Base-by-base conservation (phyloP, 2,113 vertebrate genomes). In the Clinocottus analis region DNA sequence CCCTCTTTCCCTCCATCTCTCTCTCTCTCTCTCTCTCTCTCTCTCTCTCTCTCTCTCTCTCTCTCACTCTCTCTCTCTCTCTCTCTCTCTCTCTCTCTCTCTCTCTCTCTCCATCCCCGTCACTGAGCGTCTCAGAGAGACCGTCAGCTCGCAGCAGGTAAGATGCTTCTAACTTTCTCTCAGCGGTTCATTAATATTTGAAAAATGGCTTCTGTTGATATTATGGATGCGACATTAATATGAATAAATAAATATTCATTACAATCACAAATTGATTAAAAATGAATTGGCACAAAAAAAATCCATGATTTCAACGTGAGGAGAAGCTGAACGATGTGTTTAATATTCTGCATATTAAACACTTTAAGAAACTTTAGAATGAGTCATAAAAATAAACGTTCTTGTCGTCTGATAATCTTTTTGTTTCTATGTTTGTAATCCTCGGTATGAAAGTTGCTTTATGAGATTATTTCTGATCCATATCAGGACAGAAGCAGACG, bases 91-190 rank as follows among this genome's bases (percentile, higher is more conserved):
- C 77, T 73, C 49, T 33, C 31, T 77, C 70, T 80, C 59, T 67
- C 53, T 65, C 77, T 79, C 69, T 39, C 89, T 85, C 89, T 85
- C 82, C 85, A 43, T 29, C 35, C 75, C 74, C 79, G 70, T 84
- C 83, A 2, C 27, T 11, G 63, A 55, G 16, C 29, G 19, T 8
- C 21, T 6, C 43, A 53, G 45, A 68, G 61, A 53, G n/a, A n/a
- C n/a, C n/a, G n/a, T n/a, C n/a, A 49, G 75, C 72, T 68, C 65
- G n/a, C 23, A 75, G 77, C 80, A 90, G 88, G 88, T 87, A 81
- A 47, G 88, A 83, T 23, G 55, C 21, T 59, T 33, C 53, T 62
- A 5, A 33, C 8, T 3, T 7, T n/a, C 21, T 58, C 13, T 1
- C 1, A 27, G 17, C 16, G 10, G 39, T 35, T 51, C 0, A 58